Base-by-base conservation (phyloP, 64 coral and sea anemone genomes). In the Porites australiensis region DNA sequence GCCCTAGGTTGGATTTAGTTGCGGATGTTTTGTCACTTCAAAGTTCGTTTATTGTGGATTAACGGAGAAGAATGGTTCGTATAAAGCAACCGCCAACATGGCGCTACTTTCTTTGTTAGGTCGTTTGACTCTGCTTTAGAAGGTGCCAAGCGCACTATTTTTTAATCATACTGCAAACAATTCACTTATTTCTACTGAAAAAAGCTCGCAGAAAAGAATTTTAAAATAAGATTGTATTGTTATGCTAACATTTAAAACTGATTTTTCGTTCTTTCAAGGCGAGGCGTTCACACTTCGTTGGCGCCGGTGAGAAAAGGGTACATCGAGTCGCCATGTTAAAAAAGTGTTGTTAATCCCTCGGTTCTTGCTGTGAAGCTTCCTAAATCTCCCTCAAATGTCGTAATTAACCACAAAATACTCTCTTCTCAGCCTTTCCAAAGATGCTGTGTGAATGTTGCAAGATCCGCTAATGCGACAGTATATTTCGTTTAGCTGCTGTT, bases 331-430 rank as follows among this genome's bases (percentile, higher is more conserved):
- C 95, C 95, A 96, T 96, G 45, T 85, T 86, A 72, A 96, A 92
- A 83, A 96, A 13, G 95, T 96, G 95, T 96, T 50, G 81, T 96
- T 37, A 96, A 96, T 96, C 95, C 95, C 14, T 68, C 44, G 8
- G 7, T 27, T 3, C 81, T 68, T 84, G 63, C 81, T 84, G 81
- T 84, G 61, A 6, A 46, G 27, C 44, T 7, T 14, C 8, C 61
- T 9, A 84, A 84, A 68, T 51, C 48, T 83, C 87, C 77, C 27
- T 70, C 53, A 94, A 64, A 74, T 54, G 88, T 84, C 57, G 14
- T 89, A 94, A 89, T 69, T 94, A 74, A 94, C 81, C 81, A 83
- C 62, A 84, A 65, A 84, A 68, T 18, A 84, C 27, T 68, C 62
- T 84, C 44, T 84, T 84, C 61, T 84, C 81, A 84, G 81, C 61